Evolutionary conservation across 2,113 vertebrate genomes (phyloP).

Genomic region (Albula glossodonta): DNA sequence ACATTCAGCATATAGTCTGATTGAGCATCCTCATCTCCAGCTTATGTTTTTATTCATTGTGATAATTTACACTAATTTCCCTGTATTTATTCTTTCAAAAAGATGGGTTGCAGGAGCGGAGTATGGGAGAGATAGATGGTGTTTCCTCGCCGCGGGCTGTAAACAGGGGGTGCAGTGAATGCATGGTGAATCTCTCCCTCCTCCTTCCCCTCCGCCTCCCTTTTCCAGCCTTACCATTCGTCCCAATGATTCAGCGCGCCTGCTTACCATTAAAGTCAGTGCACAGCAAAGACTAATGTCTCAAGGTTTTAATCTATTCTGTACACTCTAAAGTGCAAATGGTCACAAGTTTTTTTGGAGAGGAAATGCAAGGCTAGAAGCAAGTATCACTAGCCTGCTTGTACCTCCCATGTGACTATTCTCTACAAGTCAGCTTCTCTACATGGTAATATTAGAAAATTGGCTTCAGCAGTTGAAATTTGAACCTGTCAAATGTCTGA

Average conservation of each 20-base stretch:
- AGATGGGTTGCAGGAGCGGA: conserved; percentile 26
- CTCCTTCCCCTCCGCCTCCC: conserved; percentile 48
- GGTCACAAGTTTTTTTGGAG: conserved; percentile 22
- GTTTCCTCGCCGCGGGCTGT: conserved; percentile 9
- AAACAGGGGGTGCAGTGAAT: conserved; percentile 60
- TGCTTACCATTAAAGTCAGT: conserved; percentile 76
- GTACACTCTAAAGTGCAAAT: conserved; percentile 8
- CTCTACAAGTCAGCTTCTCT: not conserved
- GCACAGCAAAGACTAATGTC: conserved; percentile 23
- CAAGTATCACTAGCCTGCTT: not conserved
- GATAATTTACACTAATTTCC: conserved; percentile 56
- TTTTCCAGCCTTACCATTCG: conserved; percentile 74
- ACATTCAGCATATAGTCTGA: not conserved
- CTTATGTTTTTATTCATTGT: conserved; percentile 69
- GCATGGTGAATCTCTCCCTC: conserved; percentile 80
- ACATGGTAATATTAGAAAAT: not conserved
- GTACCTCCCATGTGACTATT: not conserved
- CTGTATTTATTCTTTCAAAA: conserved; percentile 26
- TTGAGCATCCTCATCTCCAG: conserved; percentile 9
- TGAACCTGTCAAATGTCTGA: too few species aligned
- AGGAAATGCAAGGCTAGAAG: not conserved
- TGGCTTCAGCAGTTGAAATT: not conserved
- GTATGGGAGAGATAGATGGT: conserved; percentile 30
- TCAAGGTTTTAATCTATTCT: conserved; percentile 13
- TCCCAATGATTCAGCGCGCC: conserved; percentile 79